Conservation (phyloP, 2,797 vertebrate species). For the Myotis vivesi region DNA sequence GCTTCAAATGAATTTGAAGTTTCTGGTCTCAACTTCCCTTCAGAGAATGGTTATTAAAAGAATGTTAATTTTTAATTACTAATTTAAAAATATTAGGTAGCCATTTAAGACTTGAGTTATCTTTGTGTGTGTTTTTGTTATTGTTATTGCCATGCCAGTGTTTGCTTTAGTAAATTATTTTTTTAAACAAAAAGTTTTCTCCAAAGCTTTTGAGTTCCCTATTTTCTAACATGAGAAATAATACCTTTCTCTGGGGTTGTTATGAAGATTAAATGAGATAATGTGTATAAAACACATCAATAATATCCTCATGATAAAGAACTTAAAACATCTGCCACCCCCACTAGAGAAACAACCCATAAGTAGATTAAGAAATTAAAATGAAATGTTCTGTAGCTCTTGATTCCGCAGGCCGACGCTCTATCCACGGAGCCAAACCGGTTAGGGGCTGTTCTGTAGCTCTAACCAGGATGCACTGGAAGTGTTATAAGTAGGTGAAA, state of each 20-base stretch:
- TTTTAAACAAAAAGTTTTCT: not conserved
- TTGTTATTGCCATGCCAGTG: not conserved
- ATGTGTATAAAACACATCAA: not conserved
- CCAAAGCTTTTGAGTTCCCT: not conserved
- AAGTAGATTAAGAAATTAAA: constrained; percentile 24
- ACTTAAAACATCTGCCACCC: not conserved
- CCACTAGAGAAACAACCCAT: not conserved
- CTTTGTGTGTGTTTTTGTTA: not conserved
- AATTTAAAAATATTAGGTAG: not conserved
- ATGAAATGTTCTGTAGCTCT: not conserved
- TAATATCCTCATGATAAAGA: not conserved
- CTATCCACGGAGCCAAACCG: no score
- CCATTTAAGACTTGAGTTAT: constrained; percentile 4
- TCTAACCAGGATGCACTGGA: not conserved
- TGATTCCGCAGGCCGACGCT: no score
- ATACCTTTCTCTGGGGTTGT: not conserved
- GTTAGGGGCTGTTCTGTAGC: not conserved
- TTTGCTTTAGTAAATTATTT: constrained; percentile 17
- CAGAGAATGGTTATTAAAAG: constrained; percentile 29
- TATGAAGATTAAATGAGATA: constrained; percentile 1
- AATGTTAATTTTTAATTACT: constrained; percentile 27
- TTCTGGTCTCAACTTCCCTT: not conserved
- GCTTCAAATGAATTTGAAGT: not conserved
- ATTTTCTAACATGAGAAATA: not conserved
- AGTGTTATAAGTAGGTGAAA: constrained; percentile 27